Evolutionary conservation across 2,888 invertebrate genomes (phyloP).

Genomic region (Lepidocyrtoides sp.): DNA sequence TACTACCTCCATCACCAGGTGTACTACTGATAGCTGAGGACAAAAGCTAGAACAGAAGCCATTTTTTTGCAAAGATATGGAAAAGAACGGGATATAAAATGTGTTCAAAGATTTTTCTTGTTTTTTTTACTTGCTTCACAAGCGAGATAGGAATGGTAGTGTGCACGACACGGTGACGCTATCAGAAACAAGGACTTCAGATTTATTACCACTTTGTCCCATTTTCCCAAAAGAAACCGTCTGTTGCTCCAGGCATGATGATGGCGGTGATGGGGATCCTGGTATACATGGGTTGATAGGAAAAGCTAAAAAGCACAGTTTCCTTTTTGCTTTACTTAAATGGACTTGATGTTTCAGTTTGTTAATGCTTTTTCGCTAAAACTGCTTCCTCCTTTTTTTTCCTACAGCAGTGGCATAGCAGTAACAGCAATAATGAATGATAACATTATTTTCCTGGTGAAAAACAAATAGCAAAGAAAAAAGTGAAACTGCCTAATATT

Average conservation of each 20-base stretch:
- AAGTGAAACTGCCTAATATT: slow-evolving; percentile 17
- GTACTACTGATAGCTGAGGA: not conserved
- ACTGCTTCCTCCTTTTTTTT: not conserved
- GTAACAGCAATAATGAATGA: slow-evolving; percentile 17
- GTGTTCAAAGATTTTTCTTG: not conserved
- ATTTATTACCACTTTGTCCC: slow-evolving; percentile 45
- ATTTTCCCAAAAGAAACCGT: slow-evolving; percentile 32
- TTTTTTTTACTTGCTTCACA: not conserved
- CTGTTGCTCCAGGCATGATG: slow-evolving; percentile 14
- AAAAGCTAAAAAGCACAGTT: not conserved
- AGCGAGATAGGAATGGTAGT: not conserved
- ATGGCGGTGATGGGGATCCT: not conserved
- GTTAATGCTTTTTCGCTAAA: not conserved
- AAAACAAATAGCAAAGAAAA: not conserved
- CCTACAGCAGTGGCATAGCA: too few relatives aligned
- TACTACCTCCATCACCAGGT: too few relatives aligned
- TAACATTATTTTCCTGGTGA: slow-evolving; percentile 8
- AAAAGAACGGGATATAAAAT: not conserved
- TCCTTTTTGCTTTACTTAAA: slow-evolving; percentile 27
- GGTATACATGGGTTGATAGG: not conserved
- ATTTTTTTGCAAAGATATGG: not conserved
- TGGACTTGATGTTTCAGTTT: slow-evolving; percentile 12
- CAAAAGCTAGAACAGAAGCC: not conserved
- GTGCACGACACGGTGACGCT: slow-evolving; percentile 38
- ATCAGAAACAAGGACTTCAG: slow-evolving; percentile 33